Conservation (phyloP, 2,888 invertebrate genomes). For the Tenthredo livida region DNA sequence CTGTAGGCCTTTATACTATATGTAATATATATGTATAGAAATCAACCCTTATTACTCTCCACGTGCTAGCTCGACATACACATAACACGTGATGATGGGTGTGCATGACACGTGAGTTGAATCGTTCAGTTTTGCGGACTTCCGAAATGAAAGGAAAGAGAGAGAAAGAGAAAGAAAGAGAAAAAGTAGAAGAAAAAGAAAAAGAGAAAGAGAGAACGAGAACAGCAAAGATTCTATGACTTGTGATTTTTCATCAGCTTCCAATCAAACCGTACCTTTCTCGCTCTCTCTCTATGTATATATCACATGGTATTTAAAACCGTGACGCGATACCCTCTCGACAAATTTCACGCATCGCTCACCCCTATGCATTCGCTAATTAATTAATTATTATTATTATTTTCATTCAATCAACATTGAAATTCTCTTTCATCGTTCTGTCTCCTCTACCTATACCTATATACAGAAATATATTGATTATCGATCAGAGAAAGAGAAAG, state of each 20-base stretch:
- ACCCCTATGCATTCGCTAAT: not conserved
- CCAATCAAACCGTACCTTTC: not conserved
- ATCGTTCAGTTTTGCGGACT: not conserved
- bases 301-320: too few relatives aligned
- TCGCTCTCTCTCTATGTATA: not conserved
- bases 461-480: not conserved
- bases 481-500: not conserved
- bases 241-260: not conserved
- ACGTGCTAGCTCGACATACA: not conserved
- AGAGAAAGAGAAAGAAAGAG: not conserved
- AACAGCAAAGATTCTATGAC: not conserved
- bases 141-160: not conserved
- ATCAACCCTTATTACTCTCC: not conserved
- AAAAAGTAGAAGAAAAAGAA: not conserved
- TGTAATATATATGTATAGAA: too few relatives aligned
- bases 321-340: not conserved
- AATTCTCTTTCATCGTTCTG: not conserved
- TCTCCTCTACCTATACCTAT: not conserved
- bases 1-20: too few relatives aligned
- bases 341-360: not conserved
- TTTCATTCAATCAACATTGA: not conserved
- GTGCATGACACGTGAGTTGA: not conserved
- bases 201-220: not conserved
- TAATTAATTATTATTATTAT: not conserved
- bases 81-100: not conserved